Evolutionary conservation across 2,797 vertebrate species (phyloP).

Genomic region (Oryzias sinensis): DNA sequence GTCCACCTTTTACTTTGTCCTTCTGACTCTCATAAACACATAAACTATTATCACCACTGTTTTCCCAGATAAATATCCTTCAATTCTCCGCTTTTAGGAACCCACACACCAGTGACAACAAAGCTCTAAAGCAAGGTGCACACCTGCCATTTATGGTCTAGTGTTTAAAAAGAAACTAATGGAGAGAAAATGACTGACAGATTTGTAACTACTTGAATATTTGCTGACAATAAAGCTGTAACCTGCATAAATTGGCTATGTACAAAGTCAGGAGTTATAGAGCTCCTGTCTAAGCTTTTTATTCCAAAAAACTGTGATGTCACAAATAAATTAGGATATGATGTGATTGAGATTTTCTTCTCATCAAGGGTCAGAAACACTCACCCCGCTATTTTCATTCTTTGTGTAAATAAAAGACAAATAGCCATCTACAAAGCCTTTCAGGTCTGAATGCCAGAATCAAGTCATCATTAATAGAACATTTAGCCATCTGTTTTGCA

Average conservation of each 20-base stretch:
- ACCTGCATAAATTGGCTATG: not conserved
- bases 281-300: not conserved
- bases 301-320: no score
- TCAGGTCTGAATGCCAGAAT: not conserved
- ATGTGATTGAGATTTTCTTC: no score
- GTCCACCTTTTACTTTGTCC: not conserved
- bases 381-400: no score
- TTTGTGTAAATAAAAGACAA: no score
- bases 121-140: not conserved
- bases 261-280: not conserved
- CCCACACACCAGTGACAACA: not conserved
- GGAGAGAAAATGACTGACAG: no score
- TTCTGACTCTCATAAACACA: not conserved
- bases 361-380: no score
- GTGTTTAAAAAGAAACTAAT: not conserved
- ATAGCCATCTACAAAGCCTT: not conserved
- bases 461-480: no score
- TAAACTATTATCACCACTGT: no score
- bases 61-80: no score
- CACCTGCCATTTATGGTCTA: not conserved
- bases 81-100: not conserved
- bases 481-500: no score
- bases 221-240: not conserved
- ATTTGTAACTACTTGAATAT: not conserved
- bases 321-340: no score